phyloP scores from a whole-genome alignment of 2,113 vertebrate genomes.

The Ancistrus triradiatus region DNA sequence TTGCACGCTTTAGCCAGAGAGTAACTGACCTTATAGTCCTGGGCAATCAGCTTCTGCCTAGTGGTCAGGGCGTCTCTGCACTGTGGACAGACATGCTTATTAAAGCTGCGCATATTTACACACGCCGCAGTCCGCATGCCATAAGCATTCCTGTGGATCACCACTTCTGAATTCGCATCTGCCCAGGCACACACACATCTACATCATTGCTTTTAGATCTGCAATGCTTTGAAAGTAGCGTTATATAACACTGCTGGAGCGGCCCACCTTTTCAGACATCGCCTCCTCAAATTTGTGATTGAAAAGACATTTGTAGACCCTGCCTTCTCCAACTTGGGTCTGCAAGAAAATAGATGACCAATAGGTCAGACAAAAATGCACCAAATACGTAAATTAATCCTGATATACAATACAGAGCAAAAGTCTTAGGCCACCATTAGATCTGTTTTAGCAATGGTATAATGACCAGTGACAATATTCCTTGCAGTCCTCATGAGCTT shows the following conservation, averaged over 20 bases:
- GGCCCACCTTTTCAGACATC: slow-evolving; percentile 82
- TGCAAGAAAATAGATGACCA: slow-evolving; percentile 51
- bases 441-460: too few relatives aligned
- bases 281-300: slow-evolving; percentile 91
- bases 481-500: too few relatives aligned
- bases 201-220: not conserved
- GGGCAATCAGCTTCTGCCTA: slow-evolving; percentile 84
- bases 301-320: slow-evolving; percentile 88
- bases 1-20: slow-evolving; percentile 85
- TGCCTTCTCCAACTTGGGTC: slow-evolving; percentile 84
- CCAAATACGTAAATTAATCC: too few relatives aligned
- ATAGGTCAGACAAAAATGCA: not conserved
- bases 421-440: too few relatives aligned
- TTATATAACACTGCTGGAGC: too few relatives aligned
- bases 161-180: not conserved
- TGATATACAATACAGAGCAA: not conserved
- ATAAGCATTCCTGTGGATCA: slow-evolving; percentile 26
- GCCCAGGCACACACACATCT: not conserved
- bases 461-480: too few relatives aligned
- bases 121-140: slow-evolving; percentile 10
- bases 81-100: slow-evolving; percentile 57
- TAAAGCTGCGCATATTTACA: slow-evolving; percentile 15
- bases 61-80: slow-evolving; percentile 83
- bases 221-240: not conserved
- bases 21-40: slow-evolving; percentile 89